Percentiles rank a stretch among this genome's conserved stretches.
These are phyloP conservation scores for Dicrostonyx torquatus DNA, from an alignment of 2,797 vertebrate genomes.

Conservation along the genomic window DNA sequence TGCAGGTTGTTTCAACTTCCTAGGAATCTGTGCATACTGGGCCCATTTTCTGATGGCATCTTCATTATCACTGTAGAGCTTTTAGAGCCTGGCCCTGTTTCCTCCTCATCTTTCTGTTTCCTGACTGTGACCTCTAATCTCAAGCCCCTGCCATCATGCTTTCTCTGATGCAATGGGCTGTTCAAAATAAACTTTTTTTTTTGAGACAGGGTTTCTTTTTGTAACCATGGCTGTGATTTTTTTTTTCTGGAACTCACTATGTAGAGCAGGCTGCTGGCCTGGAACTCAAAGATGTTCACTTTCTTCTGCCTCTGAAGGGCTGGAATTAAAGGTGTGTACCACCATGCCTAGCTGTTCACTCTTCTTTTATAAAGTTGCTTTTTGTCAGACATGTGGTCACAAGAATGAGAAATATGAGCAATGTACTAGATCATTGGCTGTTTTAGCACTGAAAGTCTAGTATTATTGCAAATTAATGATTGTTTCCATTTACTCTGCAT, in stretches of 20 bases:
- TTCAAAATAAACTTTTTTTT: neutral
- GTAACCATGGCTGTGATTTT: no score
- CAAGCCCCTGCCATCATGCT: neutral
- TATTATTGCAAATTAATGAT: neutral
- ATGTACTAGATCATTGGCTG: neutral
- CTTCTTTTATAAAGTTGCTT: neutral
- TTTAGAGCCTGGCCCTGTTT: neutral
- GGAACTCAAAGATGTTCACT: neutral
- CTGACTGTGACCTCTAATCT: neutral
- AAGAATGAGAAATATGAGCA: neutral
- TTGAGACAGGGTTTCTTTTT: neutral
- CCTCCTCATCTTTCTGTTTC: neutral
- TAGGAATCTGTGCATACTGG: slow-evolving; percentile 61
- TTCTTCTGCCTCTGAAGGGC: neutral
- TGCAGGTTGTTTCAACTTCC: slow-evolving; percentile 73
- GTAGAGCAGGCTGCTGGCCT: neutral
- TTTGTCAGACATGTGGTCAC: neutral
- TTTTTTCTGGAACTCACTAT: neutral
- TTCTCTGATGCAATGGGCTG: neutral
- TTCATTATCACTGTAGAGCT: neutral
- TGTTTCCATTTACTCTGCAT: neutral
- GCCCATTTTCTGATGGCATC: slow-evolving; percentile 33
- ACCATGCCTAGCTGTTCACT: neutral
- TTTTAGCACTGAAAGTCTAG: slow-evolving; percentile 13
- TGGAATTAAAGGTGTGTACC: neutral